Base-by-base conservation (phyloP, 2,113 vertebrate genomes). In the Macquaria ambigua region DNA sequence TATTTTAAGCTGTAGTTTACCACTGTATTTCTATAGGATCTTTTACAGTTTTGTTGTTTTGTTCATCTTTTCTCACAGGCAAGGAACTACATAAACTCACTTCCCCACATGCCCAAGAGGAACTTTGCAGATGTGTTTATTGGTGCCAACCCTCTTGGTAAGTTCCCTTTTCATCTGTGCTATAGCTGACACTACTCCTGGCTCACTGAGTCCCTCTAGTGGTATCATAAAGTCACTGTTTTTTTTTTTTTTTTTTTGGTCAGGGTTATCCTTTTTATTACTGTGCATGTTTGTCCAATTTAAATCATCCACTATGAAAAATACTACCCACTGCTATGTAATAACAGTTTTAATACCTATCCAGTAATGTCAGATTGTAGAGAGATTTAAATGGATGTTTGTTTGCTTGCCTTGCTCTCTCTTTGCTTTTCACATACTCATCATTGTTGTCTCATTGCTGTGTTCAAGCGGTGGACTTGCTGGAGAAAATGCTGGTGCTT, bases 401-500 rank as follows among this genome's bases (percentile, higher is more conserved):
- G 28, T 63, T 34, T 59, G n/a, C 21, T 34, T 59, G n/a, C 21
- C 1, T 14, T 39, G 16, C 25, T 37, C 8, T 23, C 7, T 71
- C 46, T 39, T 16, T 66, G 2, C 0, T 46, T 53, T 2, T 14
- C 31, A 43, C 25, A 55, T 41, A 39, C 28, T 69, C 6, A 76
- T 37, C 48, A 4, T 39, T 76, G 23, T 78, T 11, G 12, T 79
- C 12, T 75, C 37, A 0, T 66, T 41, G 8, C 25, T 53, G 39
- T 64, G 61, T 81, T 77, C 1, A 31, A 99, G 98, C 98, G 14
- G 98, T 99, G 62, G 98, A 99, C 91, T 82, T 99, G 91, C 95
- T 99, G 82, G 98, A 99, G 95, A 99, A 98, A 94, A 99, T 99
- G 98, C 92, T 99, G 89, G 98, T 99, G 0, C 93, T 99, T 95